Percentiles rank a stretch among this genome's conserved stretches.
Conservation (phyloP, 2,888 invertebrate genomes). For the Phaedon cochleariae region DNA sequence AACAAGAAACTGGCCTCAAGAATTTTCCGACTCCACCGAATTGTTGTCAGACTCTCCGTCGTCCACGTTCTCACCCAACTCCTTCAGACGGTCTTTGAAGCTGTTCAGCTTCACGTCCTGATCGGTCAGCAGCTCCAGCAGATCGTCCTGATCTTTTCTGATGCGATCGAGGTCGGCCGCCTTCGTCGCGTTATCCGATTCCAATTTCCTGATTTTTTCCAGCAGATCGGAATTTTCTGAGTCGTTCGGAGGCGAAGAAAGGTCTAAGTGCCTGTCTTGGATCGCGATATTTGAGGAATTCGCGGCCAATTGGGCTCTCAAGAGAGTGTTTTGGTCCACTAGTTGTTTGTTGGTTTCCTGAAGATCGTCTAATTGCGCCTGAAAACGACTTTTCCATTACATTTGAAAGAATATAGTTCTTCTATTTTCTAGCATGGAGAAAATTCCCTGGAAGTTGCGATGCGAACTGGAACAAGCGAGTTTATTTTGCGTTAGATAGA, state of each 20-base stretch:
- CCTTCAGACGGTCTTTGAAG: constrained; percentile 57
- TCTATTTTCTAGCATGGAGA: too few relatives aligned
- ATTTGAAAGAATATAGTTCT: too few relatives aligned
- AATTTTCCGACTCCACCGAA: constrained; percentile 44
- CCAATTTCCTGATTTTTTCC: constrained; percentile 50
- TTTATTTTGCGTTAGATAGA: too few relatives aligned
- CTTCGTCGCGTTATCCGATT: constrained; percentile 44
- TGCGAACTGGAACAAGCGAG: too few relatives aligned
- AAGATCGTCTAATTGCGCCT: constrained; percentile 72
- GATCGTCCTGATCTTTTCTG: constrained; percentile 91
- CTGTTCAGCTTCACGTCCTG: constrained; percentile 70
- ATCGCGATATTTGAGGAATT: constrained; percentile 8
- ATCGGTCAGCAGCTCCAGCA: constrained; percentile 87
- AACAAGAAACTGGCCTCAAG: neutral
- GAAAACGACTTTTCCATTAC: too few relatives aligned
- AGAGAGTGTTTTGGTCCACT: constrained; percentile 85
- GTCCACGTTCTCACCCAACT: constrained; percentile 57
- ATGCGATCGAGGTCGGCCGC: constrained; percentile 62
- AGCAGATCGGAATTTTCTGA: too few relatives aligned
- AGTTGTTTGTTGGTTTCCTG: constrained; percentile 77
- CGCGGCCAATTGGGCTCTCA: constrained; percentile 74
- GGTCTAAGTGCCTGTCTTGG: neutral
- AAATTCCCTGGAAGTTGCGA: too few relatives aligned
- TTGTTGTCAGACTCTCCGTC: constrained; percentile 55
- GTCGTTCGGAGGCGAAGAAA: neutral